Conservation (phyloP, 2,888 invertebrate genomes). For the Drosophila acutilabella region DNA sequence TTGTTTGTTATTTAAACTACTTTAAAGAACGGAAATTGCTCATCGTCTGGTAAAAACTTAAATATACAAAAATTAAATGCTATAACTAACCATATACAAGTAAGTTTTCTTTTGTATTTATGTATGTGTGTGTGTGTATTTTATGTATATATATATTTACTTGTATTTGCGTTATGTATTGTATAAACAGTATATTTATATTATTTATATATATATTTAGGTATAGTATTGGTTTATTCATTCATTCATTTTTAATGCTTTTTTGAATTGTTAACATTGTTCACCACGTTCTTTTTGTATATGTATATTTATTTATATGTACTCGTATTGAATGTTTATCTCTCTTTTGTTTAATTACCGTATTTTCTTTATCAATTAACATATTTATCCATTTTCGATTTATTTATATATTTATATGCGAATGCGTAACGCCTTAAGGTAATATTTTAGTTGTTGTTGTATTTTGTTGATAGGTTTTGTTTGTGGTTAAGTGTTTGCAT, state of each 20-base stretch:
- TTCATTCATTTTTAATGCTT: constrained; percentile 71
- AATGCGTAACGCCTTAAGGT: constrained; percentile 80
- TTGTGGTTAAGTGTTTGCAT: constrained; percentile 32
- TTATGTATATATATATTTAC: constrained; percentile 35
- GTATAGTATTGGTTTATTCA: constrained; percentile 67
- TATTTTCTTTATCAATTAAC: constrained; percentile 10
- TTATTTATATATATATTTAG: constrained; percentile 34
- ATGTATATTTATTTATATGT: constrained; percentile 63
- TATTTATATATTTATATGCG: constrained; percentile 48
- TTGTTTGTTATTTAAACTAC: constrained; percentile 44
- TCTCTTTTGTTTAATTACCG: constrained; percentile 16
- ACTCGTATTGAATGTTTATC: constrained; percentile 52
- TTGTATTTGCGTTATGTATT: constrained; percentile 41
- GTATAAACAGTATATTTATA: constrained; percentile 69
- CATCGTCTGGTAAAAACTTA: constrained; percentile 73
- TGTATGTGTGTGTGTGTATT: constrained; percentile 37
- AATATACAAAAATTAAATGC: constrained; percentile 75
- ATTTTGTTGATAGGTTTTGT: constrained; percentile 60
- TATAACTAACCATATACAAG: constrained; percentile 73
- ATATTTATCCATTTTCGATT: constrained; percentile 2
- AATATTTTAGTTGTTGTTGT: constrained; percentile 69
- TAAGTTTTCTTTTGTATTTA: constrained; percentile 32
- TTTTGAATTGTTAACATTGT: constrained; percentile 80
- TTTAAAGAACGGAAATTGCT: constrained; percentile 57
- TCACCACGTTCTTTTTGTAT: constrained; percentile 70